These are phyloP conservation scores for Cettia cetti DNA, from an alignment of 2,113 vertebrate species.

Conservation along the genomic window DNA sequence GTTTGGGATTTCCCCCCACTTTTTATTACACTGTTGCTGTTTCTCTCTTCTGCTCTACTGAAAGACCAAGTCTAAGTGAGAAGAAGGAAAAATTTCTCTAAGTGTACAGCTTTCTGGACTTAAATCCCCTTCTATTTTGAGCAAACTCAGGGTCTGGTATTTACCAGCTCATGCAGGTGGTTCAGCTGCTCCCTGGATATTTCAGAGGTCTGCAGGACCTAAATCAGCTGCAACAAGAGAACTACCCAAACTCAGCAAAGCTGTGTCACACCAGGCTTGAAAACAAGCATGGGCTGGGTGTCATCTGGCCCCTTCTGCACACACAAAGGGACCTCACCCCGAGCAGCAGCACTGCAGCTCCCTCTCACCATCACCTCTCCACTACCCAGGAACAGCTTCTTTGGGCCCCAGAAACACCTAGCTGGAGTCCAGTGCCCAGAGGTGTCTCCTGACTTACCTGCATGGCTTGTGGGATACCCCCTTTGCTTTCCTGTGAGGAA, in stretches of 20 bases:
- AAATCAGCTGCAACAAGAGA: not conserved
- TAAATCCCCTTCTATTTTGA: not conserved
- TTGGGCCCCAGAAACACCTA: not conserved
- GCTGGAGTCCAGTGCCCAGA: not conserved
- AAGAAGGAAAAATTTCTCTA: not conserved
- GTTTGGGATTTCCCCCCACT: fast-evolving
- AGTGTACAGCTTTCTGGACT: not conserved
- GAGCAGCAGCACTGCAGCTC: not conserved
- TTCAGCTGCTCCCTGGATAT: not conserved
- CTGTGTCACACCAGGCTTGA: not conserved
- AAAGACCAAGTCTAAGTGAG: not conserved
- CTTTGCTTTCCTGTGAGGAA: not conserved
- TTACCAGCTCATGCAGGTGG: not conserved
- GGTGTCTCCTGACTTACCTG: not conserved
- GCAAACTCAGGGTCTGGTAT: not conserved
- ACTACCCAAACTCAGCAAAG: not conserved
- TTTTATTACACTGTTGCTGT: not conserved
- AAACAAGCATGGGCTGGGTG: not conserved
- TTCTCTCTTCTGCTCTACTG: not conserved
- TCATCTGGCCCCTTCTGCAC: not conserved
- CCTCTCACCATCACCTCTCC: not conserved
- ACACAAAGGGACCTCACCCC: fast-evolving
- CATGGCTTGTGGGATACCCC: not conserved
- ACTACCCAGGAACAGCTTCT: too few species aligned
- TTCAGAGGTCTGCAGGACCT: not conserved